These are phyloP conservation scores for Mythimna lalbum DNA, from an alignment of 2,888 invertebrate species.

Conservation along the genomic window DNA sequence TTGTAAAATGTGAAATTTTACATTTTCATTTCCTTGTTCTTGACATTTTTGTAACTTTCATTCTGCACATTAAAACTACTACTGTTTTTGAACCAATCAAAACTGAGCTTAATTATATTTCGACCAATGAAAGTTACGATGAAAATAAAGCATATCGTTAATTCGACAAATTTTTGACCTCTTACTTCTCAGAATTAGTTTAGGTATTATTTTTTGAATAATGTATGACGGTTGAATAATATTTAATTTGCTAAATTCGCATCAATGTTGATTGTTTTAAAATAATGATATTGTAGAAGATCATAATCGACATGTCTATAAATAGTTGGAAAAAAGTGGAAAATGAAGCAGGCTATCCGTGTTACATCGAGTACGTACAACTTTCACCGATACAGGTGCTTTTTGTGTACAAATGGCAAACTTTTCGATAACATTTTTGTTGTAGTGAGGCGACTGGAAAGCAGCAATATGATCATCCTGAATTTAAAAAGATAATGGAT, in stretches of 20 bases:
- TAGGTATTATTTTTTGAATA: conserved; percentile 69
- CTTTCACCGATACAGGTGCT: conserved; percentile 70
- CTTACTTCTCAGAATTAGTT: conserved; percentile 27
- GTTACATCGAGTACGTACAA: conserved; percentile 90
- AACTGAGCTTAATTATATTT: background rate
- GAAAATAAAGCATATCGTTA: conserved; percentile 1
- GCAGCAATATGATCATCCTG: conserved; percentile 91
- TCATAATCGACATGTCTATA: conserved; percentile 71
- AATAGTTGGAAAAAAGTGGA: conserved; percentile 90
- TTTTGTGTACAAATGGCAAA: conserved; percentile 25
- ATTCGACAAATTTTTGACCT: conserved; percentile 28
- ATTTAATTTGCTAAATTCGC: conserved; percentile 26
- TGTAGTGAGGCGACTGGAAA: conserved; percentile 87
- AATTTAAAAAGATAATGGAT: conserved; percentile 90
- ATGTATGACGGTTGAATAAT: conserved; percentile 73
- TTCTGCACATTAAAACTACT: background rate
- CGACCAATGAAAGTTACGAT: conserved; percentile 36
- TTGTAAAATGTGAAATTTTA: no score
- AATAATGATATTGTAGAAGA: conserved; percentile 35
- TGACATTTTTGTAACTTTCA: background rate
- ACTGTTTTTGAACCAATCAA: conserved; percentile 3
- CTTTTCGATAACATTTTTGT: conserved; percentile 62
- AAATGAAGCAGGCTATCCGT: conserved; percentile 91
- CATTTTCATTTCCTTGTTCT: background rate
- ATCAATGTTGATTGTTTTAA: background rate